Percentiles rank a stretch among this genome's conserved stretches.
phyloP scores from a whole-genome alignment of 2,113 vertebrate species.

The Rhea pennata region DNA sequence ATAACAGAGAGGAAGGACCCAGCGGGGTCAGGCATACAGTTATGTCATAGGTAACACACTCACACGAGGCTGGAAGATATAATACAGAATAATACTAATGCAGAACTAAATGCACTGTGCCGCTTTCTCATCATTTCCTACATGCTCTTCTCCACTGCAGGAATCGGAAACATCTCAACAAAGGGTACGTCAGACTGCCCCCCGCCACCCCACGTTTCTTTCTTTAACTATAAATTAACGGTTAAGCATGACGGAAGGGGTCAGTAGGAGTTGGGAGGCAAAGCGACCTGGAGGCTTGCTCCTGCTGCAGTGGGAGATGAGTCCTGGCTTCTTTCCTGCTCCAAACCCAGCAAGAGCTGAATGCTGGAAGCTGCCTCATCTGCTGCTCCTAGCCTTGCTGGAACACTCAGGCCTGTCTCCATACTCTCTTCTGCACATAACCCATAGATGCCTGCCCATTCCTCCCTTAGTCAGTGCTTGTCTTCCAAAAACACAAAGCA shows the following conservation, averaged over 20 bases:
- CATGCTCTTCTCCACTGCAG: background rate
- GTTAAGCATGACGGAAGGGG: background rate
- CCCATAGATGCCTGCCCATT: background rate
- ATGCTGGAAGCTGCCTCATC: background rate
- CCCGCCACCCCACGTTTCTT: background rate
- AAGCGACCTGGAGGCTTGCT: background rate
- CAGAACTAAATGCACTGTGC: background rate
- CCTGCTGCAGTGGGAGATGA: background rate
- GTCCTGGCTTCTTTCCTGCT: background rate
- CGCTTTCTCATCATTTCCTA: background rate
- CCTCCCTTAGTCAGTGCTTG: background rate
- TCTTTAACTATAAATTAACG: background rate
- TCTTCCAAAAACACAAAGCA: background rate
- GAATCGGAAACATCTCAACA: background rate
- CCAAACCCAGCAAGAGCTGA: background rate
- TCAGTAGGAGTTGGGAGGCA: background rate
- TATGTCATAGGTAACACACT: background rate
- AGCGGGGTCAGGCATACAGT: background rate
- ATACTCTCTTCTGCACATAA: fast-evolving
- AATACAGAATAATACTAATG: background rate
- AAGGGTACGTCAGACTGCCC: background rate
- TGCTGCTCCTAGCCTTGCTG: background rate
- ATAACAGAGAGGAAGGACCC: background rate
- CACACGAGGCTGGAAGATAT: background rate
- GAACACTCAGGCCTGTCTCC: background rate